Conservation (phyloP, 2,888 invertebrate genomes). For the Sinelater perroti region DNA sequence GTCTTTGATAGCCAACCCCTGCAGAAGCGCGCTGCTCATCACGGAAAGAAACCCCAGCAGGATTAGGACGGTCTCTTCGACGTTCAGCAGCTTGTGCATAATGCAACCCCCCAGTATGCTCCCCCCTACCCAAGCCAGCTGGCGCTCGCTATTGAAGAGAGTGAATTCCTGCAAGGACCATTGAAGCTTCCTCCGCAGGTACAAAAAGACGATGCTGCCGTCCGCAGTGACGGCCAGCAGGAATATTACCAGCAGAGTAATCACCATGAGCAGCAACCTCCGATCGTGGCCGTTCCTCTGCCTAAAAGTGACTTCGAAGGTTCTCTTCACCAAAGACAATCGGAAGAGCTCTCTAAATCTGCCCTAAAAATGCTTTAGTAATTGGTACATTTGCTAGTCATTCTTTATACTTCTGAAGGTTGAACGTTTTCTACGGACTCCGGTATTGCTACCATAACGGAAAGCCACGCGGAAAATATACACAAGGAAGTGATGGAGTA, state of each 20-base stretch:
- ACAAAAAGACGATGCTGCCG: conserved; percentile 64
- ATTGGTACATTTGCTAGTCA: background rate
- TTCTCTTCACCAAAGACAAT: conserved; percentile 59
- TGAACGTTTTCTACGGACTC: conserved; percentile 64
- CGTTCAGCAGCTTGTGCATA: conserved; percentile 63
- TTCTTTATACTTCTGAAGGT: no score
- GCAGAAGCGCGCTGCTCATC: conserved; percentile 40
- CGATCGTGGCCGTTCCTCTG: conserved; percentile 66
- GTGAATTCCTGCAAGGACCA: conserved; percentile 74
- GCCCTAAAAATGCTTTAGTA: conserved; percentile 15
- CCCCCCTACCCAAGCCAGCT: conserved; percentile 54
- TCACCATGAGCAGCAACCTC: conserved; percentile 62
- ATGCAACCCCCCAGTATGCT: conserved; percentile 67
- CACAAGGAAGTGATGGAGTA: conserved; percentile 61
- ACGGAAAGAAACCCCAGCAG: conserved; percentile 56
- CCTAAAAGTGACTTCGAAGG: conserved; percentile 67
- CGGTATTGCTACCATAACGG: conserved; percentile 61
- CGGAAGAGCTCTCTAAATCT: conserved; percentile 30
- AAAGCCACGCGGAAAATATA: conserved; percentile 62
- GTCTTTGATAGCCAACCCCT: conserved; percentile 59
- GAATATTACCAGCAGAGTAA: conserved; percentile 56
- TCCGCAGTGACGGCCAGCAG: conserved; percentile 50
- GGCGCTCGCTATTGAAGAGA: conserved; percentile 64
- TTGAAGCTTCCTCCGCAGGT: conserved; percentile 69
- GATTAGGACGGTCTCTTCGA: conserved; percentile 61